phyloP scores from a whole-genome alignment of 2,797 vertebrate genomes.

The Philypnodon macrostomus region DNA sequence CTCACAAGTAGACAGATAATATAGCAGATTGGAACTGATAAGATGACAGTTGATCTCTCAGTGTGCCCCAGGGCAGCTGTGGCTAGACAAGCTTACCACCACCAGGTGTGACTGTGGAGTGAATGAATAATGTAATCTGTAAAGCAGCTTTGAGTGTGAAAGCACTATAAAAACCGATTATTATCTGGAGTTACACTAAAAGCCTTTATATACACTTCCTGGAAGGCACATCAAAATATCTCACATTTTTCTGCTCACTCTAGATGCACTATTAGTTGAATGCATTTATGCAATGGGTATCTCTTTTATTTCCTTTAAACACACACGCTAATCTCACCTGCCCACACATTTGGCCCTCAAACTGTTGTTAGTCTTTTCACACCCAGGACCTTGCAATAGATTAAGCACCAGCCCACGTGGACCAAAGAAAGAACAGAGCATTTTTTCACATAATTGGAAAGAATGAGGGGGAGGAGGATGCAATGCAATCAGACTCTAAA shows the following conservation, averaged over 20 bases:
- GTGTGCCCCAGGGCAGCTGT: too few relatives aligned
- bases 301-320: constrained; percentile 16
- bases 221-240: neutral
- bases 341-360: constrained; percentile 50
- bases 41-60: neutral
- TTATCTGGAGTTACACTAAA: neutral
- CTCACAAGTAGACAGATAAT: too few relatives aligned
- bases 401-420: constrained; percentile 50
- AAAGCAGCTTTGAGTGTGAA: too few relatives aligned
- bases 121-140: too few relatives aligned
- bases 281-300: neutral
- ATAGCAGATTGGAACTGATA: neutral
- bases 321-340: constrained; percentile 34
- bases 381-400: constrained; percentile 38
- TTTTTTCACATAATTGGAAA: constrained; percentile 64
- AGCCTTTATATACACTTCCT: neutral
- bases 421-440: constrained; percentile 49
- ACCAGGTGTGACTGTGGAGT: too few relatives aligned
- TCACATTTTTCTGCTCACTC: constrained; percentile 2
- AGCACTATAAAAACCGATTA: too few relatives aligned
- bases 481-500: constrained; percentile 53
- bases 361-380: constrained; percentile 65
- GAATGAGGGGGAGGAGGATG: constrained; percentile 38
- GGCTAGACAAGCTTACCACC: too few relatives aligned
- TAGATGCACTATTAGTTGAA: constrained; percentile 14